Evolutionary conservation across 1,140 invertebrate genomes (phyloP), one percentile per base, ranked within the genome.

Genomic region (Heliconius hermathena): DNA sequence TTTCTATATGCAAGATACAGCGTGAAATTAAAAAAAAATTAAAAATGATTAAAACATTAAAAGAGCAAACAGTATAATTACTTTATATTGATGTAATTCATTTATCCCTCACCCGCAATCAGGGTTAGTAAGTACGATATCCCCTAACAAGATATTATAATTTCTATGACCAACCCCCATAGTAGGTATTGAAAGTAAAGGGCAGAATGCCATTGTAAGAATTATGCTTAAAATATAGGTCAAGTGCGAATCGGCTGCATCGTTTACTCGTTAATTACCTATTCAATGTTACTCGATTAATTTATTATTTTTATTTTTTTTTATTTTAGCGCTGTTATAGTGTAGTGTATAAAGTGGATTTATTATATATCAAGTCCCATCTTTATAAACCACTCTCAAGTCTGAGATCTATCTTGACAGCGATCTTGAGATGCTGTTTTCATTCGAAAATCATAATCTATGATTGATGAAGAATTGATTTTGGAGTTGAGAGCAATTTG

Each of bases 171-270:
- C 60, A 66, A 16, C 22, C 60, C 60, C 60, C 60, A 66, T 29
- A n/a, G 22, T 66, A 66, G 60, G 22, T 66, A 66, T 66, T 26
- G 60, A 66, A 29, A 20, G 74, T 33, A 75, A 54, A 74, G 74
- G 73, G 74, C 73, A 74, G 26, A 33, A 26, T 49, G 73, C 74
- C n/a, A 75, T 75, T 75, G 74, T 75, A 75, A 36, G 26, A 74
- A 74, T 74, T 57, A 57, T 38, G 20, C 72, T 46, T 60, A 22
- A 66, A 29, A 75, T 75, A 49, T 75, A 75, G 74, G 74, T 75
- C 74, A 75, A 41, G 60, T 75, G 74, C 20, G 73, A 38, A 75
- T 66, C 38, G 49, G 49, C 54, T 20, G 74, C 29, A 60, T 66
- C 60, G 60, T 66, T 66, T 66, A 66, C 60, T 66, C 22, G 60